Conservation (phyloP, 2,888 invertebrate species). For the Macropis europaea region DNA sequence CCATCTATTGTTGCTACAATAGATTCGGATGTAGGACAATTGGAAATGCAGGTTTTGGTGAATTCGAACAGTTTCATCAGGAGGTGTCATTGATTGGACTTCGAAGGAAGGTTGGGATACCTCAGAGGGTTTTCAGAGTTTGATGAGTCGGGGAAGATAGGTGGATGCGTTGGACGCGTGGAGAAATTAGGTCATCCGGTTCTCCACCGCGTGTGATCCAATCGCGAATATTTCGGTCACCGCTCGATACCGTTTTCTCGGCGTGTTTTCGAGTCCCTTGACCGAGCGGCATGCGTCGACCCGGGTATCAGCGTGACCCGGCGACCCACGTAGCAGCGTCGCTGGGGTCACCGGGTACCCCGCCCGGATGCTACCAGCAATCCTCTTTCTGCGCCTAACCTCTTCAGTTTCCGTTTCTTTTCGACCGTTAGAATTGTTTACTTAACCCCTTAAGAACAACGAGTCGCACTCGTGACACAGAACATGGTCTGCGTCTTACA, state of each 20-base stretch:
- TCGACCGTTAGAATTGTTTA: neutral
- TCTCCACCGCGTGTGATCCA: slow-evolving; percentile 4
- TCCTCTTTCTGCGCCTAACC: neutral
- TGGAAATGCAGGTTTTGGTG: too few species aligned
- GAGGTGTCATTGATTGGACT: too few species aligned
- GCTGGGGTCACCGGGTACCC: slow-evolving; percentile 67
- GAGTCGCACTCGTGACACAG: too few species aligned
- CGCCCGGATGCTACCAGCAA: slow-evolving; percentile 46
- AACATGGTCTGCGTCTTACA: too few species aligned
- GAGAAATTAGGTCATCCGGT: slow-evolving; percentile 47
- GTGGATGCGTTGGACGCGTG: too few species aligned
- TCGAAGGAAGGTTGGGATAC: too few species aligned
- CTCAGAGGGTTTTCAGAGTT: too few species aligned
- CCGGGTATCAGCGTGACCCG: slow-evolving; percentile 72
- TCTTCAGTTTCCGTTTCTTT: neutral
- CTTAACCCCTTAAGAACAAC: too few species aligned
- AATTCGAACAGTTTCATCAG: too few species aligned
- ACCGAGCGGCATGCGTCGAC: slow-evolving; percentile 69
- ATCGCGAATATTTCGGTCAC: slow-evolving; percentile 11
- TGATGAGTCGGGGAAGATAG: too few species aligned
- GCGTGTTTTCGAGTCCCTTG: slow-evolving; percentile 53
- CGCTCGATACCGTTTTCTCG: slow-evolving; percentile 23
- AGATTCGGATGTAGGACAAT: too few species aligned
- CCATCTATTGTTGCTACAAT: too few species aligned
- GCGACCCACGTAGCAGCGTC: slow-evolving; percentile 63